Conservation (phyloP, 2,797 vertebrate genomes). For the Cossypha caffra region DNA sequence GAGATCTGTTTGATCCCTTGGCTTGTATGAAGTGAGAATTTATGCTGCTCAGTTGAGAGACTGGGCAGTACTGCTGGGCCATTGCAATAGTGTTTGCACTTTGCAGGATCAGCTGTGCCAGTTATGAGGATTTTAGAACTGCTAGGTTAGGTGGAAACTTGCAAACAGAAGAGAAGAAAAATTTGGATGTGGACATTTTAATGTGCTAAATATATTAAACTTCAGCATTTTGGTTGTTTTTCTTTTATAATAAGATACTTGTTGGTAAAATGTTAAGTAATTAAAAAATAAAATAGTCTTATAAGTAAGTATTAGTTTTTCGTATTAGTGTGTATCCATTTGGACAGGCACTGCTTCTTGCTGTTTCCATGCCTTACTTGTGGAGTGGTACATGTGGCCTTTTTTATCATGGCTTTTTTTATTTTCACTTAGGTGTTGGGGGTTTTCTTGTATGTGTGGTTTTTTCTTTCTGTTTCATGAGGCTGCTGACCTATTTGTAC, state of each 20-base stretch:
- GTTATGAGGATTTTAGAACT: not conserved
- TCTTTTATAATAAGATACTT: not conserved
- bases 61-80: not conserved
- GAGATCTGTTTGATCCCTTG: not conserved
- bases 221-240: not conserved
- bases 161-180: not conserved
- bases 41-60: not conserved
- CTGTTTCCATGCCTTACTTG: not conserved
- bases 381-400: not conserved
- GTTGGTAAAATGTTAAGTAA: not conserved
- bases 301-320: not conserved
- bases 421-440: not conserved
- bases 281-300: not conserved
- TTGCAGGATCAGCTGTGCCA: not conserved
- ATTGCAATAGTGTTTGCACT: not conserved
- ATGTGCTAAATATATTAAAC: not conserved
- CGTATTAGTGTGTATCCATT: not conserved
- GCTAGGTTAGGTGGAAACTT: not conserved
- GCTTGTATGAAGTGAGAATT: not conserved
- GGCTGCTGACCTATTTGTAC: not conserved
- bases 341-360: not conserved
- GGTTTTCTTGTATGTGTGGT: not conserved
- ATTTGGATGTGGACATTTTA: not conserved
- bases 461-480: not conserved
- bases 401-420: not conserved